Conservation (phyloP, 2,113 vertebrate species). For the Chiloscyllium plagiosum region DNA sequence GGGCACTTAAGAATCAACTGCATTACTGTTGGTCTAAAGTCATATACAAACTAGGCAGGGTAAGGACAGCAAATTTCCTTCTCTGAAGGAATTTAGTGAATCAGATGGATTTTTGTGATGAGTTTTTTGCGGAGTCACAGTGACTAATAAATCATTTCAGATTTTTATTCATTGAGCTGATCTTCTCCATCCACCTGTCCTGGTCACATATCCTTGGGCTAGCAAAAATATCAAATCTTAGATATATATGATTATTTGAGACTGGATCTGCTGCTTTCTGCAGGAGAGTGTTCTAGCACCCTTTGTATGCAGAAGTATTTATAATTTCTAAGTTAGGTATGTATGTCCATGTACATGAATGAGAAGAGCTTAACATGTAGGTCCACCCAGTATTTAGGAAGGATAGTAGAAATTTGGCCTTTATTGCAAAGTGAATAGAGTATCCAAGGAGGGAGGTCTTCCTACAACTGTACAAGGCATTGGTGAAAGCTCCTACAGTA, state of each 20-base stretch:
- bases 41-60: too few species aligned
- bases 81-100: too few species aligned
- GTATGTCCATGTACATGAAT: neutral
- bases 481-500: neutral
- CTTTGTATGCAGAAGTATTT: neutral
- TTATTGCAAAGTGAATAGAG: too few species aligned
- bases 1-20: too few species aligned
- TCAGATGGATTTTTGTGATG: too few species aligned
- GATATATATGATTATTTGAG: neutral
- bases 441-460: neutral
- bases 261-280: neutral
- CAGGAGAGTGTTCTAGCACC: neutral
- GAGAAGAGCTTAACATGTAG: too few species aligned
- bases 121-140: too few species aligned
- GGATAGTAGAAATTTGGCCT: neutral
- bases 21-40: too few species aligned
- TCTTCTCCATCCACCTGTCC: neutral
- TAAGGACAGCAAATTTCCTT: too few species aligned
- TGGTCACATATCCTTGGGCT: neutral
- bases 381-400: neutral
- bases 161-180: neutral
- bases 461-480: too few species aligned
- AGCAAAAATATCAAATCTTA: neutral
- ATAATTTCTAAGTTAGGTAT: neutral
- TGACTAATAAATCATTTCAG: too few species aligned